Percentiles rank a stretch among this genome's conserved stretches.
phyloP scores from a whole-genome alignment of 1,140 invertebrate species.

The Spodoptera frugiperda region DNA sequence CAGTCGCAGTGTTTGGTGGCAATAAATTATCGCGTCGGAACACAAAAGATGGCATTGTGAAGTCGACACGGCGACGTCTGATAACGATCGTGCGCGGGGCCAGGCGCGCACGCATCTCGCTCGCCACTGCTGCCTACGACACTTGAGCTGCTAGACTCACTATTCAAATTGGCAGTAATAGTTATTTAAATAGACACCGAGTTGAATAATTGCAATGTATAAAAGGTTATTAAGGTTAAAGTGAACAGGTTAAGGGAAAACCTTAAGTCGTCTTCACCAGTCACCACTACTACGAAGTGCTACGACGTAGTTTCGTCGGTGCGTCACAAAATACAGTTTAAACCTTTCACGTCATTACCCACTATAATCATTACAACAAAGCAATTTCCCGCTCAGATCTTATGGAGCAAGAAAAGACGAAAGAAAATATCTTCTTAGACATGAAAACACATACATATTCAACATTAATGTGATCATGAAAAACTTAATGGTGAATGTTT shows the following conservation, averaged over 20 bases:
- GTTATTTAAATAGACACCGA: no score
- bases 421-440: conserved; percentile 25
- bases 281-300: no score
- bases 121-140: conserved; percentile 52
- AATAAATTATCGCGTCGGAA: conserved; percentile 81
- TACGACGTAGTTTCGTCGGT: no score
- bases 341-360: neutral
- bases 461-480: conserved; percentile 45
- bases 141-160: conserved; percentile 39
- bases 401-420: neutral
- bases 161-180: conserved; percentile 54
- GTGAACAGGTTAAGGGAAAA: no score
- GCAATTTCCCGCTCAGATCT: conserved; percentile 28
- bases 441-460: conserved; percentile 27
- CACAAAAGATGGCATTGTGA: conserved; percentile 81
- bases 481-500: conserved; percentile 47
- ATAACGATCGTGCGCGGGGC: conserved; percentile 69
- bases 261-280: no score
- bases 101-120: conserved; percentile 48
- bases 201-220: no score
- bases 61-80: conserved; percentile 76
- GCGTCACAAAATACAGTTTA: no score
- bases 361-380: neutral
- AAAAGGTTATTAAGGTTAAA: no score
- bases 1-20: conserved; percentile 71